Evolutionary conservation across 53 echinoderm and acorn worm genomes (phyloP).

Genomic region (Actinopyga echinites): DNA sequence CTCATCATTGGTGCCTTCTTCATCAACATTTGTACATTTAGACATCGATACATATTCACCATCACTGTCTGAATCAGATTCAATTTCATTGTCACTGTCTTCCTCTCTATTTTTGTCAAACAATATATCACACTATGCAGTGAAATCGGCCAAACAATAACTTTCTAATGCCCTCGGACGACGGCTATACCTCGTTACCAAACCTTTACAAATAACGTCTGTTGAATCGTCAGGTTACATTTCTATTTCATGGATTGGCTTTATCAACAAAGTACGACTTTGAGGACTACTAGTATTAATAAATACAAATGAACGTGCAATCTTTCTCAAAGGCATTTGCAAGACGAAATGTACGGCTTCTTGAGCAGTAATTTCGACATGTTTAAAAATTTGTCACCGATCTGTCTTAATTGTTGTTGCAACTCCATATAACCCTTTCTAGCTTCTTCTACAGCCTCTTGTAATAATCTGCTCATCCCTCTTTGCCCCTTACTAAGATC

Average conservation of each 20-base stretch:
- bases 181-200: not conserved
- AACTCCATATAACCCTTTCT: not conserved
- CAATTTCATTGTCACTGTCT: not conserved
- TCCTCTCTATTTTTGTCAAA: not conserved
- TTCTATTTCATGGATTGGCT: not conserved
- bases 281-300: not conserved
- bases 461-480: constrained; percentile 16
- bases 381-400: constrained; percentile 14
- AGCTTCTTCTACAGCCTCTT: constrained; percentile 17
- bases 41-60: too few species aligned
- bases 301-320: constrained; percentile 1
- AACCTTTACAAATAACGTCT: not conserved
- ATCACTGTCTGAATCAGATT: too few species aligned
- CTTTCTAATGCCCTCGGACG: constrained; percentile 15
- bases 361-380: constrained; percentile 26
- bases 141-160: constrained; percentile 16
- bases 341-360: not conserved
- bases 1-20: too few species aligned
- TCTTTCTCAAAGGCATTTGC: constrained; percentile 3
- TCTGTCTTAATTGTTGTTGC: not conserved
- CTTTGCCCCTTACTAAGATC: constrained; percentile 26
- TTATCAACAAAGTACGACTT: constrained; percentile 5
- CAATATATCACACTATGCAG: not conserved
- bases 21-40: too few species aligned
- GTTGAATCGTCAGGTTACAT: not conserved